A percentile compares a stretch with the other conserved stretches of the same genome.
phyloP scores from a whole-genome alignment of 2,113 vertebrate species.

The Solenodon paradoxus region DNA sequence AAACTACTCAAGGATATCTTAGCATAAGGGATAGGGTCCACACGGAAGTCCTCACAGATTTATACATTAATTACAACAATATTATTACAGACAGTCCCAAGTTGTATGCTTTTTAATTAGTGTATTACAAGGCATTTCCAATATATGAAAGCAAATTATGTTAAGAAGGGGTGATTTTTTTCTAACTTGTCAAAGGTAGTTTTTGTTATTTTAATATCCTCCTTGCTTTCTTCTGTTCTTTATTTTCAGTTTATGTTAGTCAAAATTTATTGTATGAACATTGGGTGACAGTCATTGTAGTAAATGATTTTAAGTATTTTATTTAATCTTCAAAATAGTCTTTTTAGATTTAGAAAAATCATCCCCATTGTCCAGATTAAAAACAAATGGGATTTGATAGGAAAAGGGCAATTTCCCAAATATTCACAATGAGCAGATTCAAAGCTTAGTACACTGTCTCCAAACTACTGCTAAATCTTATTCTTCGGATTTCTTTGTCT shows the following conservation, averaged over 20 bases:
- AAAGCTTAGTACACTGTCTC: not conserved
- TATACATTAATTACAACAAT: not conserved
- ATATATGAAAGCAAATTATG: not conserved
- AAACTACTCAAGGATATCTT: fast-evolving
- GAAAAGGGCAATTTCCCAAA: not conserved
- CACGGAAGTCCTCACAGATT: not conserved
- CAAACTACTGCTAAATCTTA: not conserved
- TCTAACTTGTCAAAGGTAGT: not conserved
- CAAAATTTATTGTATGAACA: not conserved
- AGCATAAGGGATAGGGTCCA: too few relatives aligned
- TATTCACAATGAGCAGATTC: fast-evolving
- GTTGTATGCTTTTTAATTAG: not conserved
- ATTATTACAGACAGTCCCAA: not conserved
- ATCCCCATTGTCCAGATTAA: not conserved
- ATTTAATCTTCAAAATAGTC: not conserved
- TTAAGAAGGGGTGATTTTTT: not conserved
- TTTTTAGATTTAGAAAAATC: not conserved
- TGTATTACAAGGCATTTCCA: not conserved
- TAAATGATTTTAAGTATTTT: not conserved
- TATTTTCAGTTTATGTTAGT: not conserved
- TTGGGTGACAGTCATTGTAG: not conserved
- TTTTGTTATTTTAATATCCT: not conserved
- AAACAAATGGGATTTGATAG: not conserved
- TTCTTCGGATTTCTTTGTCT: not conserved
- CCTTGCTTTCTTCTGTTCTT: not conserved